These are phyloP conservation scores for Poeciliopsis infans DNA, from an alignment of 2,797 vertebrate species.

Conservation along the genomic window DNA sequence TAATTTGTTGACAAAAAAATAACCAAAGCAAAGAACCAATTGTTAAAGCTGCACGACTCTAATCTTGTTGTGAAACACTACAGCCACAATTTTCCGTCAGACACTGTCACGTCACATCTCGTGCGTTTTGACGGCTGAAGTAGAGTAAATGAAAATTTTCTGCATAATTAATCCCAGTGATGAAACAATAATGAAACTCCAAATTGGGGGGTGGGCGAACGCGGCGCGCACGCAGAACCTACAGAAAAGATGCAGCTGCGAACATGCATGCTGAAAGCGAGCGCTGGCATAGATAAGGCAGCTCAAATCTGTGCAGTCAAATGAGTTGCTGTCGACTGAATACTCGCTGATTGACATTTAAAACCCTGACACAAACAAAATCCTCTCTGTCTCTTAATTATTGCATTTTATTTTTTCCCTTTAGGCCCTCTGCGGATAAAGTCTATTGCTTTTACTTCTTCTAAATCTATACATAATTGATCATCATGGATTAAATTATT, in stretches of 20 bases:
- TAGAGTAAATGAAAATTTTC: constrained; percentile 70
- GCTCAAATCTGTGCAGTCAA: constrained; percentile 51
- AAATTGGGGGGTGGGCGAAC: constrained; percentile 51
- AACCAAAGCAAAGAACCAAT: neutral
- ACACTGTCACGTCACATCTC: constrained; percentile 49
- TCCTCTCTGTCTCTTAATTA: constrained; percentile 56
- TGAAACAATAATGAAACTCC: constrained; percentile 64
- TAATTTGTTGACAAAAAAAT: neutral
- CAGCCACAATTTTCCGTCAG: constrained; percentile 38
- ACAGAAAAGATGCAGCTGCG: constrained; percentile 54
- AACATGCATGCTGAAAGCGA: constrained; percentile 16
- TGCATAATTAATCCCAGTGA: constrained; percentile 71
- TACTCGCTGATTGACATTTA: constrained; percentile 57
- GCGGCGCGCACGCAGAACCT: constrained; percentile 24
- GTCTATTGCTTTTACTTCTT: constrained; percentile 59
- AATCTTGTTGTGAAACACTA: constrained; percentile 1
- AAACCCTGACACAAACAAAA: constrained; percentile 53
- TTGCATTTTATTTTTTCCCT: constrained; percentile 14
- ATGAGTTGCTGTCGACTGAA: constrained; percentile 58
- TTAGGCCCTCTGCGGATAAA: constrained; percentile 45
- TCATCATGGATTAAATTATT: constrained; percentile 67
- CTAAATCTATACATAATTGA: constrained; percentile 76
- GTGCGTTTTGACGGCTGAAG: constrained; percentile 35
- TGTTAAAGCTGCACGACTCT: too few relatives aligned
- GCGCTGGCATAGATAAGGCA: constrained; percentile 40